Evolutionary conservation across 2,888 invertebrate genomes (phyloP), one percentile per base, ranked within the genome.

Genomic region (Yponomeuta malinellus): DNA sequence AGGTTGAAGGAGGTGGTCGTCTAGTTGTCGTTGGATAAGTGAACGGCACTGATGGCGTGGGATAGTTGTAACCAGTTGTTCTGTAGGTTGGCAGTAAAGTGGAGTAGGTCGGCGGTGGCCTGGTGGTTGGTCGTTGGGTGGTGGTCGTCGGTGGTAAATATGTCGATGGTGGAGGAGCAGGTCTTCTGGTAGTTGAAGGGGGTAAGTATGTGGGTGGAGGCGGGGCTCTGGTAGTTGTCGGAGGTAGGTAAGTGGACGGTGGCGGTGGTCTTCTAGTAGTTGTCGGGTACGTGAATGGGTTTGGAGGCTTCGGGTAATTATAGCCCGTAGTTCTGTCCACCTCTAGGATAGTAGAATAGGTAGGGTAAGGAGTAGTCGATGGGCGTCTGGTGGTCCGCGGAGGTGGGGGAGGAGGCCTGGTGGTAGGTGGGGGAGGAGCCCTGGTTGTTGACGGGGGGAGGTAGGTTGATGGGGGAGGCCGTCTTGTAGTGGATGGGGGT

Each of bases 261-360:
- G 76, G 76, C 10, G 48, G 33, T 10, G 70, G 75, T 12, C 73
- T 70, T 10, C 77, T 75, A 6, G 74, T 73, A 23, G 77, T 74
- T n/a, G 81, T 79, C 0, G 85, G 85, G 71, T 78, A 78, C 0
- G 84, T 83, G 68, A 86, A 86, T 2, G 83, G 80, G 29, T 83
- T 74, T 70, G 74, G 82, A 1, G 84, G 82, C 3, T 78, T 78
- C 4, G 83, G 80, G 69, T 85, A 83, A 23, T 76, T 78, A 73
- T 85, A 85, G 0, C 84, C 84, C 2, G 85, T 86, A 0, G 85
- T 85, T 75, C 76, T 77, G 15, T 74, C 75, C 8, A 74, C 75
- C 6, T 73, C 75, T 29, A 76, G 48, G 6, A 75, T 72, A 10
- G 79, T 79, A 1, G 81, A 76, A 71, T 78, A 76, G 64, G 77